A percentile compares a stretch with the other conserved stretches of the same genome.
Evolutionary conservation across 2,113 vertebrate genomes (phyloP).

Genomic region (Uria lomvia): DNA sequence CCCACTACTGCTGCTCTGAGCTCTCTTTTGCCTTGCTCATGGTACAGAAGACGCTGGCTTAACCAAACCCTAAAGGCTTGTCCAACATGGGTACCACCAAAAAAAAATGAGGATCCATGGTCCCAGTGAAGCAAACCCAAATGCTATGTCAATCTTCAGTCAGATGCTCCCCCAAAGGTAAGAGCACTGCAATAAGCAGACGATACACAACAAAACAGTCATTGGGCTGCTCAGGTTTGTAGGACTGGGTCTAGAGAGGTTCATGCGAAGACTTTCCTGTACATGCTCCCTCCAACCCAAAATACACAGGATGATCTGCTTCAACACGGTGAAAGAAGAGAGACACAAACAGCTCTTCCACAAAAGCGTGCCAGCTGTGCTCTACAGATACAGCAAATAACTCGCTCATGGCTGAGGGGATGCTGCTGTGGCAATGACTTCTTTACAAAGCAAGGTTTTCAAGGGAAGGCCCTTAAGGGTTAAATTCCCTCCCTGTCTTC

Average conservation of each 20-base stretch:
- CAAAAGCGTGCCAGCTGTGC: neutral
- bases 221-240: neutral
- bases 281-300: neutral
- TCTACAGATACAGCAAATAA: neutral
- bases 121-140: neutral
- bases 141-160: neutral
- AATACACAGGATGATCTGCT: neutral
- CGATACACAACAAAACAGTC: neutral
- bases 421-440: neutral
- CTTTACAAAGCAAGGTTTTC: neutral
- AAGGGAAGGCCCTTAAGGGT: neutral
- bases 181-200: neutral
- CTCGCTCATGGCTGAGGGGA: neutral
- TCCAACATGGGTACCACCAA: neutral
- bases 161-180: neutral
- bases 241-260: neutral
- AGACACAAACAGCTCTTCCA: neutral
- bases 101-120: rapidly evolving
- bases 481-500: neutral
- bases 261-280: neutral
- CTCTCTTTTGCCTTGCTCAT: neutral
- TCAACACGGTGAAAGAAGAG: neutral
- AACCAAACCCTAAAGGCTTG: neutral
- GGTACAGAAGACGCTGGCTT: neutral
- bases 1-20: neutral